phyloP scores from a whole-genome alignment of 2,888 invertebrate species.

The Drosophila kanekoi region DNA sequence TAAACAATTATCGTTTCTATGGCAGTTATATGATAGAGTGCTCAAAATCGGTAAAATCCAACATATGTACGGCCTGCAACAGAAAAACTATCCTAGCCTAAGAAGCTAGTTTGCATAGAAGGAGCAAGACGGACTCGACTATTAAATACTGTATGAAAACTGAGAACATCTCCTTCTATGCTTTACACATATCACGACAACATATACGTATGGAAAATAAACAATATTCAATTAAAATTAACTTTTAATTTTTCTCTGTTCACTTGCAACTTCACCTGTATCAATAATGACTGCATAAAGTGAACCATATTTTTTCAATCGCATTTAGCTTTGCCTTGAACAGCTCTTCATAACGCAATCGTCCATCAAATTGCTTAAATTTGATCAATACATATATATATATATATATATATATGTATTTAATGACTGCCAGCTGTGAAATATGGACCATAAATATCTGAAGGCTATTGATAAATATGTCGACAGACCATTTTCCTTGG shows the following conservation, averaged over 20 bases:
- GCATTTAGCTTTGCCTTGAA: slow-evolving; percentile 5
- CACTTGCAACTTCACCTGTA: background rate
- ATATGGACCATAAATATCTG: slow-evolving; percentile 37
- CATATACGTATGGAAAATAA: too few relatives aligned
- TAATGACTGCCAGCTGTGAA: slow-evolving; percentile 8
- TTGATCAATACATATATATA: background rate
- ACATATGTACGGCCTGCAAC: too few relatives aligned
- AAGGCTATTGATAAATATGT: slow-evolving; percentile 39
- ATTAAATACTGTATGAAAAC: too few relatives aligned
- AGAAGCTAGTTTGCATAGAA: too few relatives aligned
- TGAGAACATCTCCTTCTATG: too few relatives aligned
- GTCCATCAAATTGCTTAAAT: background rate
- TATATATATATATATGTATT: slow-evolving; percentile 7
- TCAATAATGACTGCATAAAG: background rate
- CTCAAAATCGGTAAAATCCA: too few relatives aligned
- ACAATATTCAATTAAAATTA: background rate
- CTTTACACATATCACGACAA: too few relatives aligned
- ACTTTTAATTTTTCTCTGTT: background rate
- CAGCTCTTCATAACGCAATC: slow-evolving; percentile 10
- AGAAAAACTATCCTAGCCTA: too few relatives aligned
- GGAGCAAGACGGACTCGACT: too few relatives aligned
- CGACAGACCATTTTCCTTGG: slow-evolving; percentile 17
- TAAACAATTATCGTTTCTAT: too few relatives aligned
- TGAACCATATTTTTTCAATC: slow-evolving; percentile 3
- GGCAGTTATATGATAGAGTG: too few relatives aligned